phyloP scores from a whole-genome alignment of 2,888 invertebrate genomes.

The Argynnis bischoffii region DNA sequence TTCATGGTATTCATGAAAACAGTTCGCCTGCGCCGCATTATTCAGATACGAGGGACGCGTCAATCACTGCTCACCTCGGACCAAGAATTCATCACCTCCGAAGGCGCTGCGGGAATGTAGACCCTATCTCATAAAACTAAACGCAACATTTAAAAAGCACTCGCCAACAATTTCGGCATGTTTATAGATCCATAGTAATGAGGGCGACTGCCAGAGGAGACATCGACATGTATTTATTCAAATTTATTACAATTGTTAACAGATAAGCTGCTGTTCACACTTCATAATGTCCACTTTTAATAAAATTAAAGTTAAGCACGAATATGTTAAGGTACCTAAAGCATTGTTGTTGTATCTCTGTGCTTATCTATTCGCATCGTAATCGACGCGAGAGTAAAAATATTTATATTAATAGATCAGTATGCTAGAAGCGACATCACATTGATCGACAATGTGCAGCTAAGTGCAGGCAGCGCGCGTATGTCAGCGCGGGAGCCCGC shows the following conservation, averaged over 20 bases:
- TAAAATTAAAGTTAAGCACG: constrained; percentile 25
- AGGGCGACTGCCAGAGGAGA: constrained; percentile 56
- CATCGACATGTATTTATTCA: constrained; percentile 67
- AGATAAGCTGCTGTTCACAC: constrained; percentile 58
- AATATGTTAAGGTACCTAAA: constrained; percentile 12
- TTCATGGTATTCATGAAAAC: constrained; percentile 66
- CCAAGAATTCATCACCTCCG: constrained; percentile 45
- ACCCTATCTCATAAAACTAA: constrained; percentile 42
- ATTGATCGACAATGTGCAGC: constrained; percentile 1
- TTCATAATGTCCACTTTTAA: constrained; percentile 38
- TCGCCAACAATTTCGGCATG: constrained; percentile 36
- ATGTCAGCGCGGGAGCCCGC: not conserved
- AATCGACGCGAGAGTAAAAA: constrained; percentile 4
- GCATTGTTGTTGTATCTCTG: constrained; percentile 15
- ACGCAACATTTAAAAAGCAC: constrained; percentile 13
- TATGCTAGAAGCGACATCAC: not conserved
- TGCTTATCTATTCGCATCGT: not conserved
- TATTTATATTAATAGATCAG: constrained; percentile 7
- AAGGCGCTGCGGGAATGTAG: constrained; percentile 23
- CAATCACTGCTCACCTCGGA: constrained; percentile 59
- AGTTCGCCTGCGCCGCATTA: constrained; percentile 50
- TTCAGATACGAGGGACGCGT: constrained; percentile 58
- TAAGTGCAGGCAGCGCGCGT: no score
- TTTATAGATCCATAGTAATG: constrained; percentile 65
- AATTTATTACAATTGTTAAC: constrained; percentile 64